Evolutionary conservation across 2,797 vertebrate genomes (phyloP), one percentile per base, ranked within the genome.

Genomic region (Eptatretus atami): DNA sequence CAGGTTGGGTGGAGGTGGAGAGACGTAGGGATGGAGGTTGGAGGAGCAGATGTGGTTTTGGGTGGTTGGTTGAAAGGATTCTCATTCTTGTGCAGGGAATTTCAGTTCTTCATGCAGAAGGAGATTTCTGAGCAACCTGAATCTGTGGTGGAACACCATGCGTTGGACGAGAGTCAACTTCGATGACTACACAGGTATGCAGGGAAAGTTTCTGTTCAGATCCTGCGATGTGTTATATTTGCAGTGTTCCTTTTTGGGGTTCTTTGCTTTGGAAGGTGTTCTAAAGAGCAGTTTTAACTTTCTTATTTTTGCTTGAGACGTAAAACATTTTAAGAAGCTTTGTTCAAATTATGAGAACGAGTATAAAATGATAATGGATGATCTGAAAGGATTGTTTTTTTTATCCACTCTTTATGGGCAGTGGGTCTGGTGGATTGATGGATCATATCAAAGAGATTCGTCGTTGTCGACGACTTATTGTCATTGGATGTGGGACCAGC

Each of bases 371-470:
- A 52, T 11, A 19, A 19, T 19, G 19, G 19, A 19, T 19, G 10
- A 52, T 6, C 8, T n/a, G 15, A 15, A 15, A 54, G 53, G 6
- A 13, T 15, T 54, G 44, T 15, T 44, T 24, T 9, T 6, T 63
- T 19, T 8, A n/a, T 15, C 13, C 12, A 44, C 31, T 44, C 31
- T 44, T 57, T 66, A 66, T 65, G 70, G 70, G 8, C 72, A 95
- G 88, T 98, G 67, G 94, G 72, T 25, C 76, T 95, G 11, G 92
- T 1, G 92, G 92, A 67, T 69, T 98, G 70, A 94, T 94, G 73
- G 92, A 98, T 72, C 92, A 95, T 75, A 88, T 95, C 66, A 98
- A 94, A 73, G 92, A 98, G 78, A 90, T 98, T 69, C 87, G 90
- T 74, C 76, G 88, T 69, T 98, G 92, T 70, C 79, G 88, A 6